Evolutionary conservation across 1,140 invertebrate genomes (phyloP).

Genomic region (Notospermus geniculatus): DNA sequence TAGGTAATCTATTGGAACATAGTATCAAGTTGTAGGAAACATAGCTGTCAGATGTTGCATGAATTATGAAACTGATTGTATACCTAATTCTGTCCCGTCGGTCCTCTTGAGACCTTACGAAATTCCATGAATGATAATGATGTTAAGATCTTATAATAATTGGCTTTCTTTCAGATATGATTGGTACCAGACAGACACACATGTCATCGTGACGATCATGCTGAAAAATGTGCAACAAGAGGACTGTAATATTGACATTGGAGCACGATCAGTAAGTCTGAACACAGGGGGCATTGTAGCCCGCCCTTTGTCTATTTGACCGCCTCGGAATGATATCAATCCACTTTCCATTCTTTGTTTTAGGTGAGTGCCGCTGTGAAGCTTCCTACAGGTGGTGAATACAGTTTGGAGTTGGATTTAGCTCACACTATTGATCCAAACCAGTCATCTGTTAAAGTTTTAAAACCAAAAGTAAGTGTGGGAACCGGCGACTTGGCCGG

Average conservation of each 20-base stretch:
- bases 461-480: slow-evolving; percentile 68
- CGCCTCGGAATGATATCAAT: not conserved
- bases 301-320: too few species aligned
- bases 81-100: not conserved
- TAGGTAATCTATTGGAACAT: too few species aligned
- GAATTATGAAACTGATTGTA: too few species aligned
- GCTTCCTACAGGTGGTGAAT: slow-evolving; percentile 59
- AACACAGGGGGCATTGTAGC: too few species aligned
- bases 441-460: slow-evolving; percentile 66
- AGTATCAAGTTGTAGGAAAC: too few species aligned
- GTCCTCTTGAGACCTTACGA: not conserved
- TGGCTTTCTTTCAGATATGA: slow-evolving; percentile 61
- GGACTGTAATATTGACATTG: slow-evolving; percentile 67
- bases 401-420: slow-evolving; percentile 67
- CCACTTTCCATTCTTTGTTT: slow-evolving; percentile 31
- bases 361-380: slow-evolving; percentile 67
- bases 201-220: slow-evolving; percentile 78
- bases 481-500: too few species aligned
- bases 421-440: slow-evolving; percentile 70
- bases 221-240: slow-evolving; percentile 74
- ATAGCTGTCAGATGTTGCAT: too few species aligned
- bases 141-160: not conserved
- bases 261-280: slow-evolving; percentile 62
- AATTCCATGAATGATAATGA: not conserved
- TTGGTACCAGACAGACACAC: slow-evolving; percentile 89